phyloP scores from a whole-genome alignment of 2,888 invertebrate genomes.

The Masnerella sp. region DNA sequence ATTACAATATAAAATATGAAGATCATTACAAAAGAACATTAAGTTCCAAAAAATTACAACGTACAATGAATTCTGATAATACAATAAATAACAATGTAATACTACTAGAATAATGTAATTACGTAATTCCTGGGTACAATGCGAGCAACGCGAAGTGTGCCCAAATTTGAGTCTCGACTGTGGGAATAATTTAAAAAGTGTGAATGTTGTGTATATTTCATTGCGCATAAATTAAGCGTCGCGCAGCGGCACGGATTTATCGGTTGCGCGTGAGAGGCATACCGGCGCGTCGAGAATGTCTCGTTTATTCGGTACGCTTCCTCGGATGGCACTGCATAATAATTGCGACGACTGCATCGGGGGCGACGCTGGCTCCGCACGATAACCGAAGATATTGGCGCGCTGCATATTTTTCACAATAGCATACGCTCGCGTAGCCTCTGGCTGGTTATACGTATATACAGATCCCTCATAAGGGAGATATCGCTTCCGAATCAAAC shows the following conservation, averaged over 20 bases:
- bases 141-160: too few relatives aligned
- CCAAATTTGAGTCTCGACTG: too few relatives aligned
- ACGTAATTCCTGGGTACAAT: too few relatives aligned
- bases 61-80: too few relatives aligned
- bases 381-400: slow-evolving; percentile 69
- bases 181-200: slow-evolving; percentile 44
- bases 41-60: too few relatives aligned
- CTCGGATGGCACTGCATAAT: slow-evolving; percentile 58
- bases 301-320: slow-evolving; percentile 58
- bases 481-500: slow-evolving; percentile 77
- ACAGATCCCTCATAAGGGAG: slow-evolving; percentile 70
- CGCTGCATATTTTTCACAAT: slow-evolving; percentile 73
- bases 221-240: slow-evolving; percentile 47
- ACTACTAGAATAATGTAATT: too few relatives aligned
- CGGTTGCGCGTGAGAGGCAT: slow-evolving; percentile 47
- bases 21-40: too few relatives aligned
- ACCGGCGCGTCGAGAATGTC: slow-evolving; percentile 39
- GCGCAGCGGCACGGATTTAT: slow-evolving; percentile 43
- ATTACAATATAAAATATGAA: too few relatives aligned
- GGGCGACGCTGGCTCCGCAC: slow-evolving; percentile 44
- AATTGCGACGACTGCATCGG: slow-evolving; percentile 54
- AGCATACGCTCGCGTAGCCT: slow-evolving; percentile 60
- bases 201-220: slow-evolving; percentile 44
- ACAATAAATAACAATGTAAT: too few relatives aligned
- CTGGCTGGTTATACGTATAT: slow-evolving; percentile 56